phyloP scores from a whole-genome alignment of 1,140 invertebrate species.

The Lucilia cuprina region DNA sequence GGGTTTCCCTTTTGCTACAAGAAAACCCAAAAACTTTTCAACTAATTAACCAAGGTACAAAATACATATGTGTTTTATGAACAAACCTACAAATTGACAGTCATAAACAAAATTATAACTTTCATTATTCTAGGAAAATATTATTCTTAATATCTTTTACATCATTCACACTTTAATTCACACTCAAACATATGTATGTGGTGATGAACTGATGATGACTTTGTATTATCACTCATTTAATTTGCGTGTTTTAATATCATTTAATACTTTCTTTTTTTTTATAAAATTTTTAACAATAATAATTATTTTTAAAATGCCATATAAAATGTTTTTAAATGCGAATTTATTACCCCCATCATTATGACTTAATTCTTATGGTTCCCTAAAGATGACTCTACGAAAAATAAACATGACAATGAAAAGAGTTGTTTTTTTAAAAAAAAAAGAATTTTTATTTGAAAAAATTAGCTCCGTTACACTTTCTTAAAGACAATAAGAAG shows the following conservation, averaged over 20 bases:
- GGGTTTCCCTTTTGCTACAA: neutral
- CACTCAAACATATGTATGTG: neutral
- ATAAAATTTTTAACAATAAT: neutral
- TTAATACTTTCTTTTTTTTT: neutral
- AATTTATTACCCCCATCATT: neutral
- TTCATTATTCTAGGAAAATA: neutral
- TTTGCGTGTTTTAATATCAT: neutral
- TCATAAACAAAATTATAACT: neutral
- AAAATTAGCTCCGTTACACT: neutral
- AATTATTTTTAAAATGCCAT: neutral
- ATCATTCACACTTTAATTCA: neutral
- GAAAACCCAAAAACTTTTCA: neutral
- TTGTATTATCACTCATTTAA: neutral
- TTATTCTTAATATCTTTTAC: neutral
- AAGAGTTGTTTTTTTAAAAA: no score
- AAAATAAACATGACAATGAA: no score
- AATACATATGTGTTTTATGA: neutral
- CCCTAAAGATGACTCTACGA: neutral
- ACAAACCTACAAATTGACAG: neutral
- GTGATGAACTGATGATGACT: neutral
- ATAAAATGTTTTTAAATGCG: neutral
- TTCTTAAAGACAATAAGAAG: neutral
- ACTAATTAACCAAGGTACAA: neutral
- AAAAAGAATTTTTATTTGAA: neutral
- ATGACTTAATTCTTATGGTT: neutral